These are phyloP conservation scores for Panthera leo DNA, from an alignment of 2,113 vertebrate genomes.

Conservation along the genomic window DNA sequence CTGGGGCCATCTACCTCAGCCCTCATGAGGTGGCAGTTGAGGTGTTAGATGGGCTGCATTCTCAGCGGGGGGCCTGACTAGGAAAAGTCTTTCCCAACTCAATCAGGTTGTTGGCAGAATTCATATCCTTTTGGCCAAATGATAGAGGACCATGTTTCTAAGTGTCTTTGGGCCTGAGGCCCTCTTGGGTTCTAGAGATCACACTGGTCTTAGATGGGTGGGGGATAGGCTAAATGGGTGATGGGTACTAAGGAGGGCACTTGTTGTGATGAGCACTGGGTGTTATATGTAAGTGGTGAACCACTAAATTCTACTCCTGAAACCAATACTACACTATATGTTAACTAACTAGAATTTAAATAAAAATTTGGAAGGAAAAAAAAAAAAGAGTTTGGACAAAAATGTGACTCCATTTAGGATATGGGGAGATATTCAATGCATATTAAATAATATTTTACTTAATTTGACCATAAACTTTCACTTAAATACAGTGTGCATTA, in stretches of 20 bases:
- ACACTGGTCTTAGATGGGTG: not conserved
- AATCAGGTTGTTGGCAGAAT: not conserved
- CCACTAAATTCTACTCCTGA: no score
- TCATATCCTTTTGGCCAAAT: not conserved
- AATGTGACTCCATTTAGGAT: not conserved
- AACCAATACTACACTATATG: no score
- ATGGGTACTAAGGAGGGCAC: no score
- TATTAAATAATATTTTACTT: slow-evolving; percentile 6
- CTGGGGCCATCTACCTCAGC: not conserved
- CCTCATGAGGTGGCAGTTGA: not conserved
- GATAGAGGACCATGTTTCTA: not conserved
- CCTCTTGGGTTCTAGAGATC: not conserved
- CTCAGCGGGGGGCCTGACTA: not conserved
- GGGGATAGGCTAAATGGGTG: no score
- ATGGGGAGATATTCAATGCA: not conserved
- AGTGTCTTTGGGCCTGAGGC: not conserved
- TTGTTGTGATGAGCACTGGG: no score
- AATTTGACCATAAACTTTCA: not conserved
- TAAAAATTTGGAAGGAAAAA: no score
- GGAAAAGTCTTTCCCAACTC: not conserved
- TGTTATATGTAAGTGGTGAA: no score
- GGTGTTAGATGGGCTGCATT: not conserved
- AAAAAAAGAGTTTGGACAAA: not conserved
- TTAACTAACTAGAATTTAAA: no score
- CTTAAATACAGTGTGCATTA: not conserved